phyloP scores from a whole-genome alignment of 2,888 invertebrate genomes.

The Lydus trimaculatus region DNA sequence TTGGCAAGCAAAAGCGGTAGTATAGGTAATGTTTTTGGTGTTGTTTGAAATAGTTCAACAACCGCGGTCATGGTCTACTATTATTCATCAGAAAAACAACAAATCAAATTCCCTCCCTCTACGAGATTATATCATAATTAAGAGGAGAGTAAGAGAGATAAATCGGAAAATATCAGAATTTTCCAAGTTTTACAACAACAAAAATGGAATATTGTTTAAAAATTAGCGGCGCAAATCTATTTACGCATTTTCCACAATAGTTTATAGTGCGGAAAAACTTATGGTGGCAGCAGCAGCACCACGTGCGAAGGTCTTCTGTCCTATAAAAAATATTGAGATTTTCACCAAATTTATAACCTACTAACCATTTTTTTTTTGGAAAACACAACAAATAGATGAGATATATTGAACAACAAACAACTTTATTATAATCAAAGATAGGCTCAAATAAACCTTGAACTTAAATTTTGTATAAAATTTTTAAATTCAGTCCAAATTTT shows the following conservation, averaged over 20 bases:
- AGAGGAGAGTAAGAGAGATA: too few relatives aligned
- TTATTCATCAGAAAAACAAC: neutral
- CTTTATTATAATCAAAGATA: conserved; percentile 1
- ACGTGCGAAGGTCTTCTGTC: neutral
- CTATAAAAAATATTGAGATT: neutral
- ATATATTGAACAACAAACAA: too few relatives aligned
- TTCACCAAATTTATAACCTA: neutral
- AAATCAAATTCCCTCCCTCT: too few relatives aligned
- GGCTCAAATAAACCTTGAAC: conserved; percentile 3
- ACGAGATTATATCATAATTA: too few relatives aligned
- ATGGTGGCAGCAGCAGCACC: too few relatives aligned
- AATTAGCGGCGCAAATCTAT: too few relatives aligned
- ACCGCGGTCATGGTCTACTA: conserved; percentile 2
- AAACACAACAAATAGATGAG: neutral
- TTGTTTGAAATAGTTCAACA: conserved; percentile 8
- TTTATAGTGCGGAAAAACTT: neutral
- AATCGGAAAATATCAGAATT: too few relatives aligned
- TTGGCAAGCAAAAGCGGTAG: conserved; percentile 12
- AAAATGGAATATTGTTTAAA: too few relatives aligned
- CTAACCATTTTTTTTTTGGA: neutral
- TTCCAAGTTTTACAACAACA: too few relatives aligned
- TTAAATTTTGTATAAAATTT: neutral
- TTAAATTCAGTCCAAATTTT: neutral
- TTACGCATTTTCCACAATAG: neutral
- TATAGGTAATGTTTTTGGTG: neutral